Percentiles rank a stretch among this genome's conserved stretches.
Conservation (phyloP, 2,888 invertebrate genomes). For the Drosophila borealis region DNA sequence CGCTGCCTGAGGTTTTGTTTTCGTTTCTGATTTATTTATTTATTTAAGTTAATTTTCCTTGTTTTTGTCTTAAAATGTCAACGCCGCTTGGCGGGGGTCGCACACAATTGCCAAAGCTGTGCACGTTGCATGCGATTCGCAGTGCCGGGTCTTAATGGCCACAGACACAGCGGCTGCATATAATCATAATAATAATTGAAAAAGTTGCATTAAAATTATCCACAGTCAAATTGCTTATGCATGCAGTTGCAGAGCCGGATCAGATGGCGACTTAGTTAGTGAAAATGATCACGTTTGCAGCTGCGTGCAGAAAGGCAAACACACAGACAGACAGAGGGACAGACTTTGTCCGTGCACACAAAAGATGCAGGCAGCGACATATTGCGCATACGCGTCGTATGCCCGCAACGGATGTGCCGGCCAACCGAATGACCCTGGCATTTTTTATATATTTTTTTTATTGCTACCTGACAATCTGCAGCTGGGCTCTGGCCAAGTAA, state of each 20-base stretch:
- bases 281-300: slow-evolving; percentile 73
- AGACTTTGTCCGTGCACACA: slow-evolving; percentile 6
- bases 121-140: slow-evolving; percentile 67
- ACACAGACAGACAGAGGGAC: slow-evolving; percentile 15
- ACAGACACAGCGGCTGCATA: slow-evolving; percentile 12
- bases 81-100: slow-evolving; percentile 24
- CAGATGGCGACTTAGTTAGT: slow-evolving; percentile 40
- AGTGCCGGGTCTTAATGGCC: slow-evolving; percentile 18
- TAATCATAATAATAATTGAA: slow-evolving; percentile 64
- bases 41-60: slow-evolving; percentile 1
- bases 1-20: slow-evolving; percentile 7
- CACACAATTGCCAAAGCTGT: slow-evolving; percentile 61
- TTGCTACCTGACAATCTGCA: slow-evolving; percentile 6
- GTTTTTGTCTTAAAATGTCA: slow-evolving; percentile 63
- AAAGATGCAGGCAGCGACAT: slow-evolving; percentile 37
- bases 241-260: slow-evolving; percentile 49
- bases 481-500: slow-evolving; percentile 18
- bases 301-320: slow-evolving; percentile 60
- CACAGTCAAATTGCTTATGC: slow-evolving; percentile 70
- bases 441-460: slow-evolving; percentile 31
- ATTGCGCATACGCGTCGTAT: slow-evolving; percentile 58
- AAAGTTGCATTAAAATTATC: slow-evolving; percentile 54
- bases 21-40: slow-evolving; percentile 10
- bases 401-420: slow-evolving; percentile 47
- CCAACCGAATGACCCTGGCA: slow-evolving; percentile 66